Evolutionary conservation across 1,140 invertebrate species (phyloP).

Genomic region (Uloborus diversus): DNA sequence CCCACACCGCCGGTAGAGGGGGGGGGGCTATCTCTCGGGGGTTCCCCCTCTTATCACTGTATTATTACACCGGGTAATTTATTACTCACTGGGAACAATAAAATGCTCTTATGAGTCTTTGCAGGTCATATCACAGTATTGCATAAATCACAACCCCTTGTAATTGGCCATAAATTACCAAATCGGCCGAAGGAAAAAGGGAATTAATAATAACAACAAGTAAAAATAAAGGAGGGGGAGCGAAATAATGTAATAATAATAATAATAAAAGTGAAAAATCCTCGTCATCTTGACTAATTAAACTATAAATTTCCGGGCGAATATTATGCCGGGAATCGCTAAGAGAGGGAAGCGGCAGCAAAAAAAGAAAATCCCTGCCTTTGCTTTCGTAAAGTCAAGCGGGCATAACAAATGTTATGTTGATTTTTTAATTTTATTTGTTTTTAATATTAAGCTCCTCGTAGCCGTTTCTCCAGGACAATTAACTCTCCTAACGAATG

Average conservation of each 20-base stretch:
- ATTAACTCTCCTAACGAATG: constrained; percentile 52
- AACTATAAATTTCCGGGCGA: constrained; percentile 53
- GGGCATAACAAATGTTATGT: constrained; percentile 49
- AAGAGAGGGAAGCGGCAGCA: neutral
- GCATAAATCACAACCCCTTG: constrained; percentile 54
- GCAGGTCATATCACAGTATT: constrained; percentile 52
- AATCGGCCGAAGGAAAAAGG: constrained; percentile 27
- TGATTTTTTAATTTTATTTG: constrained; percentile 55
- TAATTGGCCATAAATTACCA: constrained; percentile 56
- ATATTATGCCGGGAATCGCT: constrained; percentile 42
- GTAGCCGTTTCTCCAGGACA: constrained; percentile 39
- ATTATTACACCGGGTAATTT: constrained; percentile 55
- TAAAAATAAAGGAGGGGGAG: constrained; percentile 13
- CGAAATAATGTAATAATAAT: constrained; percentile 47
- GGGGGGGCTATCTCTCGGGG: neutral
- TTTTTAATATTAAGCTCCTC: constrained; percentile 55
- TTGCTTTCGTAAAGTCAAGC: constrained; percentile 44
- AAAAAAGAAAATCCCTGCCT: constrained; percentile 8
- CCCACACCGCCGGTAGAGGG: neutral
- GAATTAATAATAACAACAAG: constrained; percentile 51
- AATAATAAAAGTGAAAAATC: constrained; percentile 53
- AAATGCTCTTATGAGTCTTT: constrained; percentile 46
- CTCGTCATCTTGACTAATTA: constrained; percentile 57
- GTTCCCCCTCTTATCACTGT: constrained; percentile 47
- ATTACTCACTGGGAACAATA: constrained; percentile 52